Evolutionary conservation across 1,140 invertebrate genomes (phyloP).

Genomic region (Papilio dardanus): DNA sequence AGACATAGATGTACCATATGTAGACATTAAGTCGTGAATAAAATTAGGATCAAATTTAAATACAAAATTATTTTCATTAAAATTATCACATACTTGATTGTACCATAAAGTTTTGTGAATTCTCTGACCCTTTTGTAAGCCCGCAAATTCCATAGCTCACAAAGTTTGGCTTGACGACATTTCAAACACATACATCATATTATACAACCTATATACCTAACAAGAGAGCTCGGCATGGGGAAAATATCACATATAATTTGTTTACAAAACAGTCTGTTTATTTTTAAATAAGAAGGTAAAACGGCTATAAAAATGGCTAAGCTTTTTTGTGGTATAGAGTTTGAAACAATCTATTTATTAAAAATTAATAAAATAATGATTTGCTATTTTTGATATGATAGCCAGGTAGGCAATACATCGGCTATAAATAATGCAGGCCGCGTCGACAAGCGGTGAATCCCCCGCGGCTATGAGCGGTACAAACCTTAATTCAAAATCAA

Average conservation of each 20-base stretch:
- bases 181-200: not conserved
- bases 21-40: not conserved
- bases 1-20: too few relatives aligned
- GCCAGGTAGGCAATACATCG: not conserved
- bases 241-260: not conserved
- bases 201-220: not conserved
- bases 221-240: not conserved
- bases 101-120: conserved; percentile 1
- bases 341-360: too few relatives aligned
- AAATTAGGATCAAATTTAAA: not conserved
- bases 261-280: not conserved
- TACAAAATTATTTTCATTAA: not conserved
- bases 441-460: conserved; percentile 5
- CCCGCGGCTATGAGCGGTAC: not conserved
- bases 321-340: too few relatives aligned
- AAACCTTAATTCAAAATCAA: not conserved
- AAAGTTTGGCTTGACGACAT: conserved; percentile 3
- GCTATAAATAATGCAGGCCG: conserved; percentile 12
- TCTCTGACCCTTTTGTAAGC: conserved; percentile 20
- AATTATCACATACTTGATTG: conserved; percentile 11
- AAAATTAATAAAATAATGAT: not conserved
- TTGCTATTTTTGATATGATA: not conserved
- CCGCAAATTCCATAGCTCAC: conserved; percentile 17
- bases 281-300: not conserved
- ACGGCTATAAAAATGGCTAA: too few relatives aligned